Evolutionary conservation across 1,140 invertebrate species (phyloP), one percentile per base, ranked within the genome.

Genomic region (Hydropsyche tenuis): DNA sequence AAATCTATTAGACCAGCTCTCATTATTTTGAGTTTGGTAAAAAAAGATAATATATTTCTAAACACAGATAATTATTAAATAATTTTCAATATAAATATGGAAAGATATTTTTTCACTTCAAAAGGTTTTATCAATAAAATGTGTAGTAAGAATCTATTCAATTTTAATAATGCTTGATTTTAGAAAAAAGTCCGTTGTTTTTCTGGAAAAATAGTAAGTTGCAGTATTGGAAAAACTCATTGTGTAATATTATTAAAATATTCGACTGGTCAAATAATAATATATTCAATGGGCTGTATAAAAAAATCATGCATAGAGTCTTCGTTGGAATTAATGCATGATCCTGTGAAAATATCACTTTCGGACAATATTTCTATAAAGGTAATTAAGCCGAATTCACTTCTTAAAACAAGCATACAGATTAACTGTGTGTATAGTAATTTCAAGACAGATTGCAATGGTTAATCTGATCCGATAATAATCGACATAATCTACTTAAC

Each of bases 311-410:
- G 71, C 80, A 14, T 79, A 82, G 79, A 37, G 73, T 80, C 46
- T 80, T 76, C 51, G 80, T 80, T 48, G 9, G 30, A 37, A 37
- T 37, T 37, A 9, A 22, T 16, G 6, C 12, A 68, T 25, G n/a
- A 5, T 12, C 87, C 87, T 69, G 82, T 84, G 0, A 78, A 89
- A 25, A 88, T 91, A 5, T 88, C 87, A 69, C 78, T 82, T 0
- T 81, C 91, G 73, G 78, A 82, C 5, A 81, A 86, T 3, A 87
- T 85, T 75, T 81, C 86, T 22, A 86, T 88, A 69, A 85, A 86
- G 77, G 88, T 80, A 81, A 69, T 60, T 76, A n/a, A 25, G 16
- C 16, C 37, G 37, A 43, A 43, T 43, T 43, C 37, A 43, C 12
- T 43, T 51, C 7, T 51, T 51, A 11, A 51, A 9, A 11, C 46